phyloP scores from a whole-genome alignment of 2,797 vertebrate genomes.

The Eulemur mongoz region DNA sequence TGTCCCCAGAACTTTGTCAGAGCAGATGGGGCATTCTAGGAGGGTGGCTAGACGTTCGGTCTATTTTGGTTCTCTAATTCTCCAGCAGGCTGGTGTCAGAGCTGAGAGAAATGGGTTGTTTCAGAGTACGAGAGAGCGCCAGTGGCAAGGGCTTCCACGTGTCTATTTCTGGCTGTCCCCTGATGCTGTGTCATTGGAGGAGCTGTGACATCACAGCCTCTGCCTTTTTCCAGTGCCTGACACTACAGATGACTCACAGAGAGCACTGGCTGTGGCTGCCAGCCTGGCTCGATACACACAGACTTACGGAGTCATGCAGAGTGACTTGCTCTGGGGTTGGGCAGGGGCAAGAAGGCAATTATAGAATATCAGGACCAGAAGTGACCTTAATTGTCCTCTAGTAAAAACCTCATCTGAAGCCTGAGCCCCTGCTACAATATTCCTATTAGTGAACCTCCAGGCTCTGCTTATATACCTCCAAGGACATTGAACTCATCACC shows the following conservation, averaged over 20 bases:
- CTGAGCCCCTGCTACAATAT: background rate
- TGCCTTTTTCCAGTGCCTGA: conserved; percentile 40
- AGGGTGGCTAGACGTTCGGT: conserved; percentile 60
- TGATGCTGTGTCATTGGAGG: conserved; percentile 69
- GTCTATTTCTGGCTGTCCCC: conserved; percentile 74
- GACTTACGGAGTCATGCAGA: background rate
- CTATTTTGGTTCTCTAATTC: conserved; percentile 71
- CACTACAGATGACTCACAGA: conserved; percentile 52
- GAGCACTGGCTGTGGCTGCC: background rate
- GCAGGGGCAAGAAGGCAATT: background rate
- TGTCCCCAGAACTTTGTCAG: conserved; percentile 47
- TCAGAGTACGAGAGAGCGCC: conserved; percentile 37
- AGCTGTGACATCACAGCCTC: conserved; percentile 60
- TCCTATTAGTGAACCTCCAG: background rate
- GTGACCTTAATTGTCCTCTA: background rate
- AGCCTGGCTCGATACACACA: background rate
- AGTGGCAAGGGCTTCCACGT: conserved; percentile 72
- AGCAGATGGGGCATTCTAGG: conserved; percentile 56
- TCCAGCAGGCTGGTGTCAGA: conserved; percentile 47
- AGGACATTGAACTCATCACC: background rate
- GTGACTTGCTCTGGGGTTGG: background rate
- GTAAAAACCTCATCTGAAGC: background rate
- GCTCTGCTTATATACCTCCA: background rate
- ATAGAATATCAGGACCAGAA: background rate
- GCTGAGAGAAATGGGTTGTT: conserved; percentile 67